Conservation (phyloP, 1,140 invertebrate genomes). For the Nephotettix cincticeps region DNA sequence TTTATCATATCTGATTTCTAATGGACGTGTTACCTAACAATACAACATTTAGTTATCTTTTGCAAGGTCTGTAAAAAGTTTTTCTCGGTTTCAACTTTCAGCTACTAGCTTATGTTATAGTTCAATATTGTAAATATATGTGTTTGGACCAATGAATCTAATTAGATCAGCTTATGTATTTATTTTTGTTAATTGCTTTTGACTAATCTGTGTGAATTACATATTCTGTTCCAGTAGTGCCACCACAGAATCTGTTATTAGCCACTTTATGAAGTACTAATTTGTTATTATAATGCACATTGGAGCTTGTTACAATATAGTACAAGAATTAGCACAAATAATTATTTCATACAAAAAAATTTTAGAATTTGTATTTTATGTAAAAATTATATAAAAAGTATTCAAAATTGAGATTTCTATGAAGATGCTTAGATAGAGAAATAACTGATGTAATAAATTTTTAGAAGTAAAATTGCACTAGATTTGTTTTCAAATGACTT, state of each 20-base stretch:
- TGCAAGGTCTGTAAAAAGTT: neutral
- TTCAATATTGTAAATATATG: conserved; percentile 14
- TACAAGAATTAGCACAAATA: conserved; percentile 1
- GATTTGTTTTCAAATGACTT: too few relatives aligned
- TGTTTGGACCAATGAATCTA: neutral
- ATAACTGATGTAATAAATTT: too few relatives aligned
- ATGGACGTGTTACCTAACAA: neutral
- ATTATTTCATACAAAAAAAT: conserved; percentile 3
- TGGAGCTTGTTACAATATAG: conserved; percentile 1
- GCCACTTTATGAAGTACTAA: neutral
- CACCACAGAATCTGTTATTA: too few relatives aligned
- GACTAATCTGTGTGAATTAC: neutral
- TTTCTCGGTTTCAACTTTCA: too few relatives aligned
- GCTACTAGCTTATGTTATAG: neutral
- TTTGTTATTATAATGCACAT: conserved; percentile 12
- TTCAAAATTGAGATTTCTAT: neutral
- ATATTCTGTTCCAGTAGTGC: too few relatives aligned
- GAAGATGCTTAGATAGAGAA: neutral
- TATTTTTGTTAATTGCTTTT: conserved; percentile 1
- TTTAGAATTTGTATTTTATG: conserved; percentile 17
- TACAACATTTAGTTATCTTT: neutral
- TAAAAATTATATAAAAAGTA: neutral
- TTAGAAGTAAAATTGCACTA: too few relatives aligned
- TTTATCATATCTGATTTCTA: neutral
- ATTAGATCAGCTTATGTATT: conserved; percentile 3